These are phyloP conservation scores for Myotis planiceps DNA, from an alignment of 2,797 vertebrate genomes.

Conservation along the genomic window DNA sequence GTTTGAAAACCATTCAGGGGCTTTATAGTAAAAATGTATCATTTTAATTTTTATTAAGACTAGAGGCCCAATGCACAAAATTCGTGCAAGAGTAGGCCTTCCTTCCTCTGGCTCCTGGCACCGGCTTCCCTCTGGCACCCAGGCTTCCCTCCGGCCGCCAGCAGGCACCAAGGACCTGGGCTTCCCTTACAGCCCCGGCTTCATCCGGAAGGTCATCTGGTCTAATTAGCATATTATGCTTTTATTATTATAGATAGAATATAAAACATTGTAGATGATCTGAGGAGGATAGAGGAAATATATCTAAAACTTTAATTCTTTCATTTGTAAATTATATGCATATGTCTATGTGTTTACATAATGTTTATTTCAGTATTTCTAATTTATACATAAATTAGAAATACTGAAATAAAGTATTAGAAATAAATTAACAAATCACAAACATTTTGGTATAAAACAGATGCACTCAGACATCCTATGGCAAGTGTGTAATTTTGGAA, in stretches of 20 bases:
- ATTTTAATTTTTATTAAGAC: neutral
- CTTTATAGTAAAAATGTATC: neutral
- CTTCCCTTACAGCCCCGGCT: too few species aligned
- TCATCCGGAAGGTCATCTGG: too few species aligned
- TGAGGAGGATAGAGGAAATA: neutral
- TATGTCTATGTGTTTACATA: neutral
- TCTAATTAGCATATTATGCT: too few species aligned
- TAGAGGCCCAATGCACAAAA: too few species aligned
- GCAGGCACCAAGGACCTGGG: too few species aligned
- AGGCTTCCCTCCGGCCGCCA: too few species aligned
- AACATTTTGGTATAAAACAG: neutral
- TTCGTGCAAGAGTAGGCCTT: too few species aligned
- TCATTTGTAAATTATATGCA: neutral
- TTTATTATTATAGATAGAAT: neutral
- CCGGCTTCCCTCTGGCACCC: too few species aligned
- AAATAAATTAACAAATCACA: neutral
- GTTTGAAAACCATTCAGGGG: neutral
- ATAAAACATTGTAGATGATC: neutral
- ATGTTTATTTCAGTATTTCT: too few species aligned
- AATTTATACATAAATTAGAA: neutral
- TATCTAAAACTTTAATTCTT: neutral
- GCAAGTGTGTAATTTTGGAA: conserved; percentile 24
- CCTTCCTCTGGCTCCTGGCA: too few species aligned
- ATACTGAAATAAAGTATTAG: neutral
- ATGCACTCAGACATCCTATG: neutral